Evolutionary conservation across 2,113 vertebrate genomes (phyloP).

Genomic region (Urocynchramus pylzowi): DNA sequence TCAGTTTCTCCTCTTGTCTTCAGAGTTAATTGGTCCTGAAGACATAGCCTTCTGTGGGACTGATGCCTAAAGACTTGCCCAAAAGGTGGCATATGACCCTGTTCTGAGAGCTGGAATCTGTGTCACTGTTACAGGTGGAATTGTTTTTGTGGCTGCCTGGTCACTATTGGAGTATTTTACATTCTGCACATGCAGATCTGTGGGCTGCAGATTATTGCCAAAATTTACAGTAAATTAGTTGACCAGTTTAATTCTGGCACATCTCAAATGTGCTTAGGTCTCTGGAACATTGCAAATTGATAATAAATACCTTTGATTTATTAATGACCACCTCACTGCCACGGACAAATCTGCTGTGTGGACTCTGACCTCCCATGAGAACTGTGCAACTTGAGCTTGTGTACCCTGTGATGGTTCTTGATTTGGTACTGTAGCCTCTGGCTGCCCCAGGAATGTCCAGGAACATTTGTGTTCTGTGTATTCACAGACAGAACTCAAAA

Average conservation of each 20-base stretch:
- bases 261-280: not conserved
- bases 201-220: not conserved
- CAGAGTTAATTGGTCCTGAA: not conserved
- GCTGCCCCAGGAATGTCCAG: not conserved
- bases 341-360: not conserved
- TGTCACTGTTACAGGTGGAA: not conserved
- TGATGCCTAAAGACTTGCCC: not conserved
- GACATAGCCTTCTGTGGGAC: not conserved
- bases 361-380: not conserved
- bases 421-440: not conserved
- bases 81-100: not conserved
- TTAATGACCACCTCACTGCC: not conserved
- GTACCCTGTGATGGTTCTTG: not conserved
- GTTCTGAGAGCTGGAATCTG: not conserved
- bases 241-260: not conserved
- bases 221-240: not conserved
- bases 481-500: not conserved
- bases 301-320: too few relatives aligned
- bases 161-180: not conserved
- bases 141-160: not conserved
- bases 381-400: not conserved
- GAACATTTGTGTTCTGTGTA: not conserved
- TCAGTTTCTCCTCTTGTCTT: not conserved
- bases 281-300: not conserved
- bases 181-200: fast-evolving